Base-by-base conservation (phyloP, 2,113 vertebrate species). In the Chaetodon trifascialis region DNA sequence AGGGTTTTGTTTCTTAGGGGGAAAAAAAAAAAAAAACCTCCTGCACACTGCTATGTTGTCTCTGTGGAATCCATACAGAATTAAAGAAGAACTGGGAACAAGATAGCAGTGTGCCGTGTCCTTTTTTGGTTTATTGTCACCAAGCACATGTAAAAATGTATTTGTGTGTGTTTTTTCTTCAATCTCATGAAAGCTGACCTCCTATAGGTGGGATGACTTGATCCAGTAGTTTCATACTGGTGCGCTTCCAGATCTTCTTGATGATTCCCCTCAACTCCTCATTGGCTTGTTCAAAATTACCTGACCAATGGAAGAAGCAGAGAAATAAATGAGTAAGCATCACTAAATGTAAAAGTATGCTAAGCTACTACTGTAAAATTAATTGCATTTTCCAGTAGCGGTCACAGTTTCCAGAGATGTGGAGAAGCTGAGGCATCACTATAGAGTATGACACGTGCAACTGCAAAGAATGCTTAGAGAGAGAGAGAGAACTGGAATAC, bases 221-320 rank as follows among this genome's bases (percentile, higher is more conserved):
- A 89, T 99, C 97, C 86, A 99, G 91, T 0, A 99, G 96, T 82
- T 99, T 99, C 97, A 99, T 99, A 71, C 97, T 99, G 0, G 97
- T 99, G 56, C 97, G 93, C 74, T 99, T 99, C 97, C 97, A 99
- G 86, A 99, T 98, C 89, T 98, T 98, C 94, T 99, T 99, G 49
- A 99, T 98, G 46, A 99, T 98, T 51, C 96, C 89, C 88, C 97
- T 93, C 78, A 99, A 95, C 85, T 99, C 97, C 91, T 98, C 97
- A 0, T 99, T 99, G 55, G 97, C 95, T 85, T 98, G 94, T 78
- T 99, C 97, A 76, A 99, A 99, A 80, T 98, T 99, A 25, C 97
- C 97, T 99, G 81, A 83, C 3, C 36, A 78, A 60, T 63, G 9
- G 14, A 75, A 38, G 4, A 17, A 69, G 7, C 4, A 55, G 3